Conservation (phyloP, 1,140 invertebrate genomes). For the Maniola jurtina region DNA sequence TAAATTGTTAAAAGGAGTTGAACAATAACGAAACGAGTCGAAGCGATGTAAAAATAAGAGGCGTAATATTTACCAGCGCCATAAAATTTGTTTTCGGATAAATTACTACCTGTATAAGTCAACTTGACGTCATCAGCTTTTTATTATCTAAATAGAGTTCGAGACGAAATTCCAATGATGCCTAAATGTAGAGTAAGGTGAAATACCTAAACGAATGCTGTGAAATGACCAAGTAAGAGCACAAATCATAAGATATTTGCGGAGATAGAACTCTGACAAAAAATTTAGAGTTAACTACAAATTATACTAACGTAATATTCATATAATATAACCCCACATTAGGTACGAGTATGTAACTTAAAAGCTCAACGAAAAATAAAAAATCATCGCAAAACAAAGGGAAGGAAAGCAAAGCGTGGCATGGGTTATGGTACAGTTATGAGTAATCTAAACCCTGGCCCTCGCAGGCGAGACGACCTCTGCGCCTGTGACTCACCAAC, state of each 20-base stretch:
- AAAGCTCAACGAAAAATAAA: neutral
- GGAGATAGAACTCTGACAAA: too few species aligned
- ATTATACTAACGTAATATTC: too few species aligned
- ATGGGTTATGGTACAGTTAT: conserved; percentile 31
- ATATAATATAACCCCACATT: too few species aligned
- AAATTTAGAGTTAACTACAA: too few species aligned
- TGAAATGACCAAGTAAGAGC: too few species aligned
- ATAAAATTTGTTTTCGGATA: conserved; percentile 4
- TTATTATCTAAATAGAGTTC: too few species aligned
- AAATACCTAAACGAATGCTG: too few species aligned
- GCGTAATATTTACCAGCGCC: neutral
- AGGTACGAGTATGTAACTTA: too few species aligned
- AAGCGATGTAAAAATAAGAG: neutral
- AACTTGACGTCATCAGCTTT: neutral
- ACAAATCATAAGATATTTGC: too few species aligned
- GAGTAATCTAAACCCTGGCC: conserved; percentile 43
- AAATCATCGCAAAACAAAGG: conserved; percentile 21
- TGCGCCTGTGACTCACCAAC: conserved; percentile 36
- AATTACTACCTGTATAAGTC: neutral
- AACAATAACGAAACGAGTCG: neutral
- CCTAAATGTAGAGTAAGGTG: too few species aligned
- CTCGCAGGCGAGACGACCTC: conserved; percentile 32
- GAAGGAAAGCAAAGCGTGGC: conserved; percentile 10
- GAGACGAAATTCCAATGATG: too few species aligned
- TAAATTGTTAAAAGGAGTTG: neutral